Evolutionary conservation across 2,888 invertebrate species (phyloP).

Genomic region (Isoperla grammatica): DNA sequence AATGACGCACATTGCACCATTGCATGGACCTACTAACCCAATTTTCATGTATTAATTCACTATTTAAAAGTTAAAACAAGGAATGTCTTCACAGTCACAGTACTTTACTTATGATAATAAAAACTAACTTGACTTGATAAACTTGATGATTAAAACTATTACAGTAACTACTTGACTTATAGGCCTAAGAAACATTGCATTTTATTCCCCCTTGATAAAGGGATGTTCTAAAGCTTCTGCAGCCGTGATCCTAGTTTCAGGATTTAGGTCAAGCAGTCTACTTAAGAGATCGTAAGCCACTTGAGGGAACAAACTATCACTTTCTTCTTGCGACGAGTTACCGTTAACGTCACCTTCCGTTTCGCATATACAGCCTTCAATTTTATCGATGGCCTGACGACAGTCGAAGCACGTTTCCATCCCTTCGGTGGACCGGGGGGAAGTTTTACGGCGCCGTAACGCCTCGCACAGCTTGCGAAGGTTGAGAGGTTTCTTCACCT

Average conservation of each 20-base stretch:
- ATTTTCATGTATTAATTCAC: background rate
- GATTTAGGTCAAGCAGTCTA: conserved; percentile 71
- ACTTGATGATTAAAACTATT: background rate
- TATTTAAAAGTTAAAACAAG: background rate
- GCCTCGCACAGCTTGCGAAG: conserved; percentile 42
- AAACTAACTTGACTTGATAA: background rate
- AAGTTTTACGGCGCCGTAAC: conserved; percentile 35
- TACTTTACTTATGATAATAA: background rate
- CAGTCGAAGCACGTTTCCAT: conserved; percentile 28
- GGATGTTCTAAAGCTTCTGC: conserved; percentile 68
- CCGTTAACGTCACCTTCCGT: background rate
- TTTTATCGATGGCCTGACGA: conserved; percentile 20
- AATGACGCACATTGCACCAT: too few species aligned
- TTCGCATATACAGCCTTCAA: conserved; percentile 26
- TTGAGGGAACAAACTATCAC: conserved; percentile 52
- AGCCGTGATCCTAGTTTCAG: conserved; percentile 66
- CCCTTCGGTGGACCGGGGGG: too few species aligned
- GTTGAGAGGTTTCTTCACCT: conserved; percentile 37
- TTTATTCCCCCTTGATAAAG: conserved; percentile 50
- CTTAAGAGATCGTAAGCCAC: conserved; percentile 67
- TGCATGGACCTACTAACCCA: too few species aligned
- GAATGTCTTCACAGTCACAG: background rate
- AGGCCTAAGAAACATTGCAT: too few species aligned
- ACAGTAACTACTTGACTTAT: conserved; percentile 6
- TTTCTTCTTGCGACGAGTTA: background rate